Base-by-base conservation (phyloP, 2,797 vertebrate genomes). In the Xenops minutus region DNA sequence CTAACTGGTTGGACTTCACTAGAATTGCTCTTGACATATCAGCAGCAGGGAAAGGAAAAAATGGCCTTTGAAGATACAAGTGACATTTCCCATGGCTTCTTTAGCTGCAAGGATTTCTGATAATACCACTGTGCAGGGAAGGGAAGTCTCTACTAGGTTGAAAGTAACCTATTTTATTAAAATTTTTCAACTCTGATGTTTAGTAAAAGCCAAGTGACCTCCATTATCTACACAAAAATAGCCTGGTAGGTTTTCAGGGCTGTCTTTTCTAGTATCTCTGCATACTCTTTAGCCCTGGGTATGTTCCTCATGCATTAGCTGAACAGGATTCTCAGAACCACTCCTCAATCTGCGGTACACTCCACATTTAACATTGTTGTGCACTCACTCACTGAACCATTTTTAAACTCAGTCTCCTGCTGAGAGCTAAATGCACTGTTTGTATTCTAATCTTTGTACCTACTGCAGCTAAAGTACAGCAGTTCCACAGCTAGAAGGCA, bases 341-440 rank as follows among this genome's bases (percentile, higher is more conserved):
- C 90, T 91, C 68, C 82, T 81, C 6, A 1, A 37, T 61, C 73
- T 81, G 83, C 27, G 23, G 41, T 32, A 51, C 3, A 4, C 84
- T 94, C 86, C 80, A 71, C 63, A 61, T 80, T 94, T 88, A 77
- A 88, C 48, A 52, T 34, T 72, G 89, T 80, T 64, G 78, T 54
- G 83, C 82, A 68, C 58, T 92, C 91, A 59, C 76, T 86, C 32
- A 64, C 87, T 95, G 86, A 89, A 73, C 95, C 61, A 83, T 88
- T 96, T 95, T 95, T 86, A 96, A 96, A 74, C 54, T 26, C 85
- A 46, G 59, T 21, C 29, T 74, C 96, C 95, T 69, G 87, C 82
- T 82, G 93, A 68, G 92, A 85, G 88, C 59, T 93, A 93, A 97
- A 93, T 71, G 56, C 91, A 66, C 52, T 96, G 84, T 91, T 93